A percentile compares a stretch with the other conserved stretches of the same genome.
Conservation (phyloP, 1,140 invertebrate species). For the Oryctes rhinoceros region DNA sequence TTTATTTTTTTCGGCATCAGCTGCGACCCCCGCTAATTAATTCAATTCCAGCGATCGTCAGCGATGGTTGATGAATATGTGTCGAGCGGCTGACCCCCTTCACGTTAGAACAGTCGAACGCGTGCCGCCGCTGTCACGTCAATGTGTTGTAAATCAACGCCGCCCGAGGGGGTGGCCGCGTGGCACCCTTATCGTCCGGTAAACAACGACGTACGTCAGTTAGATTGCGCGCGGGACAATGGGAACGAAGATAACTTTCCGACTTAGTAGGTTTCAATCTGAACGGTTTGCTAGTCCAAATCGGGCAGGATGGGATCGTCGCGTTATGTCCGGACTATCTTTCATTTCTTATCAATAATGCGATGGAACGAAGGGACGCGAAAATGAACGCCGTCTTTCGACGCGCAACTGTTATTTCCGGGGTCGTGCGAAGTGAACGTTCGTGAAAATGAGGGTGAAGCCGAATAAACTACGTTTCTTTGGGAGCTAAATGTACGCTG, state of each 20-base stretch:
- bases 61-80: conserved; percentile 3
- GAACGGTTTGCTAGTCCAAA: conserved; percentile 5
- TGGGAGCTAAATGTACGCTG: background rate
- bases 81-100: background rate
- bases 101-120: conserved; percentile 40
- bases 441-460: background rate
- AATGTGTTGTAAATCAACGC: conserved; percentile 52
- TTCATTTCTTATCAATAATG: conserved; percentile 10
- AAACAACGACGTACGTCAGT: conserved; percentile 40
- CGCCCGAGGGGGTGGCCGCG: conserved; percentile 45
- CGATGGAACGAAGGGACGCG: background rate
- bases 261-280: background rate
- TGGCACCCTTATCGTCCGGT: conserved; percentile 40
- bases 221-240: conserved; percentile 31
- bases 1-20: too few relatives aligned
- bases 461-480: background rate
- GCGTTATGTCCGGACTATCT: conserved; percentile 37
- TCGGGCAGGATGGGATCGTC: conserved; percentile 20
- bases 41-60: background rate
- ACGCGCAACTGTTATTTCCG: background rate
- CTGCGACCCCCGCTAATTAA: background rate
- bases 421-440: background rate
- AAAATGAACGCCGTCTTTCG: background rate
- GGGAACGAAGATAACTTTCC: conserved; percentile 24
- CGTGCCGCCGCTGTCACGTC: conserved; percentile 51